phyloP scores from a whole-genome alignment of 2,888 invertebrate species.

The Cryptosula pallasiana region DNA sequence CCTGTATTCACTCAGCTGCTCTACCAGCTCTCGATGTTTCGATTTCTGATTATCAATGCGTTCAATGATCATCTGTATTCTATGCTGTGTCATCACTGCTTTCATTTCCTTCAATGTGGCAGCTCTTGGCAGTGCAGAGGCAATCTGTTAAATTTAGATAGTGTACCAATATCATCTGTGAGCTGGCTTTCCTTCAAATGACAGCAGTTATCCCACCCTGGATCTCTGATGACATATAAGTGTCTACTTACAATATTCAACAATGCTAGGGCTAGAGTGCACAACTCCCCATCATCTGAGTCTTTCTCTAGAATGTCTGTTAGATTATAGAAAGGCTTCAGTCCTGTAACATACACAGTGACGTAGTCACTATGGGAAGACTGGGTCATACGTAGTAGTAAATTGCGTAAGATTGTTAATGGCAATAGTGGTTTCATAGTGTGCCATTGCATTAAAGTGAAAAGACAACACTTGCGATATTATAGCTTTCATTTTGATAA shows the following conservation, averaged over 20 bases:
- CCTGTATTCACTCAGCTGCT: slow-evolving; percentile 92
- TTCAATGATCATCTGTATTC: slow-evolving; percentile 54
- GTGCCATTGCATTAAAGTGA: too few species aligned
- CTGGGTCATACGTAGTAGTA: too few species aligned
- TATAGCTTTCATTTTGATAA: too few species aligned
- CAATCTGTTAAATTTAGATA: too few species aligned
- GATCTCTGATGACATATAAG: too few species aligned
- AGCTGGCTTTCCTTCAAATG: too few species aligned
- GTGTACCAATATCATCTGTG: too few species aligned
- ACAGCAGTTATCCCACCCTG: too few species aligned
- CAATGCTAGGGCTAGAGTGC: not conserved
- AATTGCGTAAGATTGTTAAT: too few species aligned
- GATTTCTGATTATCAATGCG: slow-evolving; percentile 65
- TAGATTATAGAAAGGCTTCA: not conserved
- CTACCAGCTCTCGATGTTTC: slow-evolving; percentile 82
- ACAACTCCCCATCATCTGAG: slow-evolving; percentile 7
- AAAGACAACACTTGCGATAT: too few species aligned
- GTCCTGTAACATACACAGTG: not conserved
- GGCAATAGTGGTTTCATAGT: too few species aligned
- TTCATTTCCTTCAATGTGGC: slow-evolving; percentile 96
- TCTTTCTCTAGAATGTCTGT: slow-evolving; percentile 11
- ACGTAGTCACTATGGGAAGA: too few species aligned
- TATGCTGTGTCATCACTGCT: slow-evolving; percentile 83
- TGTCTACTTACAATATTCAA: slow-evolving; percentile 11
- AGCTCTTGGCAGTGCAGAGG: slow-evolving; percentile 87